These are phyloP conservation scores for Pelecanoides urinatrix DNA, from an alignment of 2,113 vertebrate genomes.

Conservation along the genomic window DNA sequence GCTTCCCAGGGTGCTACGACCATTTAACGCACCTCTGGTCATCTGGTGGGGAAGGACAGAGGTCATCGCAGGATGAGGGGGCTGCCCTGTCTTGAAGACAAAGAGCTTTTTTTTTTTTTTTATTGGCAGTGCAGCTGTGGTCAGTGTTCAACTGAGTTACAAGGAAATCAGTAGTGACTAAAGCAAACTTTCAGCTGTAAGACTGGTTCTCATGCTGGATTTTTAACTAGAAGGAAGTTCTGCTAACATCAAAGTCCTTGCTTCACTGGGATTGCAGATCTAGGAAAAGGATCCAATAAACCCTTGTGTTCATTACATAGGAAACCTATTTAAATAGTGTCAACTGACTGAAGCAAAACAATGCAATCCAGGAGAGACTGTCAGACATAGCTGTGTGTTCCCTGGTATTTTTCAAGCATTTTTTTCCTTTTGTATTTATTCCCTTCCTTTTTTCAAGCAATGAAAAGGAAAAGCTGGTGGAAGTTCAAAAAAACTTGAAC, in stretches of 20 bases:
- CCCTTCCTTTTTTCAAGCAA: not conserved
- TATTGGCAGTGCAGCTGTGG: not conserved
- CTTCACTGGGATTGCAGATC: slow-evolving; percentile 1
- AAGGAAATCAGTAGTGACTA: not conserved
- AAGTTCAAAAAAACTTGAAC: not conserved
- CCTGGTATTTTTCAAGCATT: not conserved
- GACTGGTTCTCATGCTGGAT: not conserved
- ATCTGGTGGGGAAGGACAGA: not conserved
- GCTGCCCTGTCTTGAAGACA: not conserved
- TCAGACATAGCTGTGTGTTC: not conserved
- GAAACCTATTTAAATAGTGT: slow-evolving; percentile 55
- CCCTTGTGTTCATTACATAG: slow-evolving; percentile 52
- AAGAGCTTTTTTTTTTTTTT: not conserved
- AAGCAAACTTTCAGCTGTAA: not conserved
- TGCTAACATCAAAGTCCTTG: not conserved
- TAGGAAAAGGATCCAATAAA: slow-evolving; percentile 31
- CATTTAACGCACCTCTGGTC: not conserved
- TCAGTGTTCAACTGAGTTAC: not conserved
- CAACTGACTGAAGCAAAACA: slow-evolving; percentile 26
- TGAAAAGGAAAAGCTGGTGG: not conserved
- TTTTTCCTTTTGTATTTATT: not conserved
- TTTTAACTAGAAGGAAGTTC: not conserved
- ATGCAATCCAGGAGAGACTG: not conserved
- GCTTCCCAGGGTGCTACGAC: not conserved
- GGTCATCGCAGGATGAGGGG: not conserved